phyloP scores from a whole-genome alignment of 2,888 invertebrate species.

The Syrphus vitripennis region DNA sequence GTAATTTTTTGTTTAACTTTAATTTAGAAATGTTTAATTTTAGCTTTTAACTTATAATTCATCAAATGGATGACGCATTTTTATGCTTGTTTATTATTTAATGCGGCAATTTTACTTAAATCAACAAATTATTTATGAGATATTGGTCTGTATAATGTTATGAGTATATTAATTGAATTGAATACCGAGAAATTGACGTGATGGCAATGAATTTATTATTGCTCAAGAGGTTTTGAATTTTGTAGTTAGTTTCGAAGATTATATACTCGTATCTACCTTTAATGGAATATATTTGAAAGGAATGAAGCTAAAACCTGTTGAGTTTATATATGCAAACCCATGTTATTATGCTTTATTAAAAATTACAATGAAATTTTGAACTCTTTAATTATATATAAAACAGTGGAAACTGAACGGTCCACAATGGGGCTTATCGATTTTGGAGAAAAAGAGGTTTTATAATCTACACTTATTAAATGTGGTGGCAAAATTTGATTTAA shows the following conservation, averaged over 20 bases:
- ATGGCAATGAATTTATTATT: constrained; percentile 24
- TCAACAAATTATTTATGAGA: background rate
- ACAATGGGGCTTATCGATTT: no score
- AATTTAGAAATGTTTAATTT: background rate
- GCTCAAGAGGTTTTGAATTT: background rate
- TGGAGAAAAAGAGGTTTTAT: no score
- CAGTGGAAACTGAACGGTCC: no score
- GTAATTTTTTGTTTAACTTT: background rate
- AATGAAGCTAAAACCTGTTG: no score
- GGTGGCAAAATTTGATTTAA: no score
- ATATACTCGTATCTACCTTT: no score
- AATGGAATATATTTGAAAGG: no score
- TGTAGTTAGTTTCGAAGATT: background rate
- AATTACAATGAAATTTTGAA: no score
- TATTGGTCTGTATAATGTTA: background rate
- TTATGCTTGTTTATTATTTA: background rate
- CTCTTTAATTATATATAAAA: no score
- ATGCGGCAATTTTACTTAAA: background rate
- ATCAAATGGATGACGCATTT: background rate
- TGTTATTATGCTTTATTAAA: no score
- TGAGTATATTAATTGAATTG: constrained; percentile 1
- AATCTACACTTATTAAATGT: no score
- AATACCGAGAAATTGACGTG: constrained; percentile 33
- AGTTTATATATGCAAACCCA: no score
- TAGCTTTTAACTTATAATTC: background rate